Percentiles rank a stretch among this genome's conserved stretches.
phyloP scores from a whole-genome alignment of 2,797 vertebrate genomes.

The Manis pentadactyla region DNA sequence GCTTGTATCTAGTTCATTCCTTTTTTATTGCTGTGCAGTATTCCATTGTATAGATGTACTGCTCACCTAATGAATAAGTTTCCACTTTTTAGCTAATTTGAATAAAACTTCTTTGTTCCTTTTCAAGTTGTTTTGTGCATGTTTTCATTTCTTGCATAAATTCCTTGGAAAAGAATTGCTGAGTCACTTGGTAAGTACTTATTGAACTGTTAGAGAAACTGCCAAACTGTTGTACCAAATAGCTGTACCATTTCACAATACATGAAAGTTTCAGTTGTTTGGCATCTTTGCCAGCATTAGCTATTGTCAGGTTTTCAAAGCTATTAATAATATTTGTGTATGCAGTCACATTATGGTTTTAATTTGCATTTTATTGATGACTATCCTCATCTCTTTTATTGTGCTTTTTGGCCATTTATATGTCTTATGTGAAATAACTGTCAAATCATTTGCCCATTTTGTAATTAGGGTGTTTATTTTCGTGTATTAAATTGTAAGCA shows the following conservation, averaged over 20 bases:
- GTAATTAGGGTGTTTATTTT: not conserved
- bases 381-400: not conserved
- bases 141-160: constrained; percentile 28
- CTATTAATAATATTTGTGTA: not conserved
- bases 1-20: not conserved
- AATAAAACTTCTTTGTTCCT: constrained; percentile 2
- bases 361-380: not conserved
- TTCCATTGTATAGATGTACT: not conserved
- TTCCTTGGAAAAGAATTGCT: not conserved
- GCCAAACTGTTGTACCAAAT: not conserved
- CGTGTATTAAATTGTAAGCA: not conserved
- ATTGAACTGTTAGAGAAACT: not conserved
- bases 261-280: not conserved
- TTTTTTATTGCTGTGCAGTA: not conserved
- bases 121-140: constrained; percentile 7
- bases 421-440: not conserved
- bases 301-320: not conserved
- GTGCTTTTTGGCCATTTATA: not conserved
- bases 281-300: not conserved
- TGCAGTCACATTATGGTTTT: not conserved
- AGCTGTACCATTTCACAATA: not conserved
- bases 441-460: not conserved
- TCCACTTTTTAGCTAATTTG: not conserved
- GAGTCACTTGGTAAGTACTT: not conserved
- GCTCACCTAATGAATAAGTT: not conserved